Percentiles rank a stretch among this genome's conserved stretches.
Conservation (phyloP, 2,888 invertebrate species). For the Gnatocerus cornutus region DNA sequence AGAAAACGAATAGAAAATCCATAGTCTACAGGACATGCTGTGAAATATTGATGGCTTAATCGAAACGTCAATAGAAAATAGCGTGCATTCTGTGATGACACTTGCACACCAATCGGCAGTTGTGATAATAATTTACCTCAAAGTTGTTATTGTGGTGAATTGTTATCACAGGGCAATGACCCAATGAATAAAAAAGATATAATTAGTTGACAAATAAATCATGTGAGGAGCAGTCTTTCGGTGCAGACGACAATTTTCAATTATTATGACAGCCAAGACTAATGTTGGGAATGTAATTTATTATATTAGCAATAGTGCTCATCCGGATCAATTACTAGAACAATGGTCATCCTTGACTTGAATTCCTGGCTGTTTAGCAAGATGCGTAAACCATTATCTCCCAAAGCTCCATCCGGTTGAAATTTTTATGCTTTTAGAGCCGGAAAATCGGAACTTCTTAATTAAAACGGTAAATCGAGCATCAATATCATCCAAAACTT, state of each 20-base stretch:
- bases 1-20: slow-evolving; percentile 22
- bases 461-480: neutral
- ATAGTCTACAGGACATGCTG: slow-evolving; percentile 6
- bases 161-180: slow-evolving; percentile 18
- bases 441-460: slow-evolving; percentile 1
- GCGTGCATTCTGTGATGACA: neutral
- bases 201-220: slow-evolving; percentile 7
- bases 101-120: slow-evolving; percentile 5
- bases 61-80: slow-evolving; percentile 27
- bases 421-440: slow-evolving; percentile 2
- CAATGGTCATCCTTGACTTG: slow-evolving; percentile 28
- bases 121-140: neutral
- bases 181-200: slow-evolving; percentile 2
- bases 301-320: slow-evolving; percentile 8
- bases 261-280: slow-evolving; percentile 2
- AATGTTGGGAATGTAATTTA: slow-evolving; percentile 5
- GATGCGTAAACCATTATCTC: slow-evolving; percentile 10
- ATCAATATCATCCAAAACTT: neutral
- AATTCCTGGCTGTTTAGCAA: slow-evolving; percentile 8
- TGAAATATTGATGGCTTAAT: slow-evolving; percentile 36
- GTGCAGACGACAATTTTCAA: slow-evolving; percentile 6
- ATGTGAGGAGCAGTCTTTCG: slow-evolving; percentile 4
- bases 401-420: slow-evolving; percentile 13
- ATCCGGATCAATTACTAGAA: slow-evolving; percentile 32
- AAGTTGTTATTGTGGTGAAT: slow-evolving; percentile 16